Conservation (phyloP, 2,113 vertebrate genomes). For the Leptodactylus fuscus region DNA sequence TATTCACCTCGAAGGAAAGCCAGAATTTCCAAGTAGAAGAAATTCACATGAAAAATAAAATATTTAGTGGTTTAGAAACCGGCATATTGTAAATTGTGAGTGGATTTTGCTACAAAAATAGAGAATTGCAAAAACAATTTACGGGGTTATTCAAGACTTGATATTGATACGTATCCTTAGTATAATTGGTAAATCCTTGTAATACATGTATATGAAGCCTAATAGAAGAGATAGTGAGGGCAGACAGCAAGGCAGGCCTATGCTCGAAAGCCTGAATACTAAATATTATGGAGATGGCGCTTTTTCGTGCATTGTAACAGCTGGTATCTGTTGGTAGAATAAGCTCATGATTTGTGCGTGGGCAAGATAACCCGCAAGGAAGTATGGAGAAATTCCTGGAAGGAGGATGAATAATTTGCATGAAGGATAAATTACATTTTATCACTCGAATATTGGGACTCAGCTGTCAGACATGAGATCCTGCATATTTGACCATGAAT, state of each 20-base stretch:
- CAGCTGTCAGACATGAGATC: not conserved
- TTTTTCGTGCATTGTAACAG: conserved; percentile 24
- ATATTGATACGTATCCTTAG: too few species aligned
- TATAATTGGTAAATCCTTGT: too few species aligned
- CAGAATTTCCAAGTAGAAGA: too few species aligned
- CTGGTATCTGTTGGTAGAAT: conserved; percentile 39
- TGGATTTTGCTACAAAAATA: too few species aligned
- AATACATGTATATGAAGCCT: too few species aligned
- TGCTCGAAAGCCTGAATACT: not conserved
- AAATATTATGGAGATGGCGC: not conserved
- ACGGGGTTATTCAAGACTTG: too few species aligned
- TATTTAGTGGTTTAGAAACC: too few species aligned
- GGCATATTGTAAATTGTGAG: too few species aligned
- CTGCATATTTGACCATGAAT: not conserved
- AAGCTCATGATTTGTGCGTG: conserved; percentile 44
- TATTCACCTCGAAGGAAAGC: too few species aligned
- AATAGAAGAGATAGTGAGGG: too few species aligned
- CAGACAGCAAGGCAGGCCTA: not conserved
- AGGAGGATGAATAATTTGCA: not conserved
- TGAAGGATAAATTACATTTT: conserved; percentile 9
- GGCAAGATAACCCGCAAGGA: conserved; percentile 2
- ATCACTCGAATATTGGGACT: not conserved
- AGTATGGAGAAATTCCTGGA: conserved; percentile 22
- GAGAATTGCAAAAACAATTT: too few species aligned
- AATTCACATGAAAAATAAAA: too few species aligned